Base-by-base conservation (phyloP, 2,888 invertebrate genomes). In the Physocephala rufipes region DNA sequence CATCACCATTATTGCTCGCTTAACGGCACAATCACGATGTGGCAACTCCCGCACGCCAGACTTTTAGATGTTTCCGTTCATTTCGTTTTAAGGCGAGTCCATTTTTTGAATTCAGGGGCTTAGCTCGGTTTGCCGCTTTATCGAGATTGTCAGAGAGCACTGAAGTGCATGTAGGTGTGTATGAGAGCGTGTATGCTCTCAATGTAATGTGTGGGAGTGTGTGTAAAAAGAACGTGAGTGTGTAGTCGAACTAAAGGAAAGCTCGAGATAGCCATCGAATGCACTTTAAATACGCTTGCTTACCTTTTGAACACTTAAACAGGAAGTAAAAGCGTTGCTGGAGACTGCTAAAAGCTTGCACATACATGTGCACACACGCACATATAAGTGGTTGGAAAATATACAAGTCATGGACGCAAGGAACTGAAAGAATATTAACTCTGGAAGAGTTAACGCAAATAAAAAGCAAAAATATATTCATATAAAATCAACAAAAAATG, bases 241-340 rank as follows among this genome's bases (percentile, higher is more conserved):
- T 61, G 61, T n/a, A n/a, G 2, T 30, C 15, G 30, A 19, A 47
- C 59, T 45, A 19, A 45, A 67, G 47, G 58, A 49, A 47, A 45
- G 24, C 9, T 61, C 49, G 47, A 47, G 68, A 68, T 68, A 47
- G 51, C 36, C 28, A 61, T 68, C 68, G 62, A 15, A 9, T 62
- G 68, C 51, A 49, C 49, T 59, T 59, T 67, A 36, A 49, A 51
- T 65, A 51, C 65, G 65, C 65, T 65, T 51, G 65, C 65, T 65
- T 51, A 51, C 51, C 45, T 21, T 65, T 30, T 28, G 65, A 51
- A 19, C 65, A 30, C 65, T 28, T n/a, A 15, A 68, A 51, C 13
- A 51, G 68, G 68, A 68, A 68, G 61, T 62, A 30, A 21, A 53
- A 62, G 62, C 61, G 53, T 68, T 51, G 51, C 30, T 24, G 61